These are phyloP conservation scores for Gibbula magus DNA, from an alignment of 2,888 invertebrate genomes.

Conservation along the genomic window DNA sequence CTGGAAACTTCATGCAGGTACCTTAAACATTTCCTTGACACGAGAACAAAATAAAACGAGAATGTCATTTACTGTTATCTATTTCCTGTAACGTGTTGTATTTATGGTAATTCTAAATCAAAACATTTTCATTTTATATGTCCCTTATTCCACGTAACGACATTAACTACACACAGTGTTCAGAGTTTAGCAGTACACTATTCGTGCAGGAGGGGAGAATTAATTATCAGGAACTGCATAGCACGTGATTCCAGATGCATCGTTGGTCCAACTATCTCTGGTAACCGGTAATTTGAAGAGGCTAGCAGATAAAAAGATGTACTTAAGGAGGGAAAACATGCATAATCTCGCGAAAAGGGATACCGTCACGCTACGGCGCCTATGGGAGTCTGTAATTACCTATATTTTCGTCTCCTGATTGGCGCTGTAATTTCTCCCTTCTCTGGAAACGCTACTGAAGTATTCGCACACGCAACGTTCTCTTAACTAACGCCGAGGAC, in stretches of 20 bases:
- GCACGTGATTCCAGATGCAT: slow-evolving; percentile 21
- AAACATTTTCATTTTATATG: too few relatives aligned
- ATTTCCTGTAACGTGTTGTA: too few relatives aligned
- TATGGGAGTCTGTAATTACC: slow-evolving; percentile 22
- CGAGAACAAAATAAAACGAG: too few relatives aligned
- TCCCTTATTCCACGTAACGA: too few relatives aligned
- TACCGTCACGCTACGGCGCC: slow-evolving; percentile 16
- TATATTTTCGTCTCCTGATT: slow-evolving; percentile 9
- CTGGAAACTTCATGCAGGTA: too few relatives aligned
- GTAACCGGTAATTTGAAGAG: background rate
- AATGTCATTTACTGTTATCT: too few relatives aligned
- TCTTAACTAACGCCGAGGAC: background rate
- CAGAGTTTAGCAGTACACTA: background rate
- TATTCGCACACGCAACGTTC: background rate
- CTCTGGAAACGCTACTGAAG: background rate
- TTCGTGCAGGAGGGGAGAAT: slow-evolving; percentile 2
- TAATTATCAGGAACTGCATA: background rate
- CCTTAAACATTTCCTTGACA: too few relatives aligned
- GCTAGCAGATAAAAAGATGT: slow-evolving; percentile 20
- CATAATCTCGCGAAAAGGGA: slow-evolving; percentile 1
- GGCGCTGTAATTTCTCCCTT: slow-evolving; percentile 17
- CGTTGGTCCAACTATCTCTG: background rate
- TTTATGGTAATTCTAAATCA: too few relatives aligned
- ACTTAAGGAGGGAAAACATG: slow-evolving; percentile 19
- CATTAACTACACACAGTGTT: too few relatives aligned